Percentiles rank a stretch among this genome's conserved stretches.
Conservation (phyloP, 2,113 vertebrate species). For the Macaca nemestrina region DNA sequence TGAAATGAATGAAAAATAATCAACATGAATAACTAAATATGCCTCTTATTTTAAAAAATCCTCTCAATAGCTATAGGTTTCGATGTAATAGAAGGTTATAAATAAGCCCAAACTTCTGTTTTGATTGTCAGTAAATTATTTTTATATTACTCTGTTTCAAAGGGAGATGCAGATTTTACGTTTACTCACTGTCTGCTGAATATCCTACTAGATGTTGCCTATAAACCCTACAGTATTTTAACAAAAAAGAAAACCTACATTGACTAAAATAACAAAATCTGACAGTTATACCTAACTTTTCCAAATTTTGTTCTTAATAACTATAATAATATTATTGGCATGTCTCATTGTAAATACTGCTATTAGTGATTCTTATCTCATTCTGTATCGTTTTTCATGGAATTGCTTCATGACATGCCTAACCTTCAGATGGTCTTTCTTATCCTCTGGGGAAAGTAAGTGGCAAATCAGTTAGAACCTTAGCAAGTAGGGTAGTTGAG, state of each 20-base stretch:
- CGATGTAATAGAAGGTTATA: neutral
- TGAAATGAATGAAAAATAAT: neutral
- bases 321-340: neutral
- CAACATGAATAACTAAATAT: neutral
- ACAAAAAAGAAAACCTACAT: neutral
- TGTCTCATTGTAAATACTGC: neutral
- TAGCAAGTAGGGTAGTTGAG: neutral
- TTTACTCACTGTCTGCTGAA: neutral
- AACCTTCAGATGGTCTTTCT: neutral
- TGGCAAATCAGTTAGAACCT: neutral
- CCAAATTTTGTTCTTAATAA: neutral
- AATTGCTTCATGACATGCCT: neutral
- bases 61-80: neutral
- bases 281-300: neutral
- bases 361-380: neutral
- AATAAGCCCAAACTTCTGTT: neutral
- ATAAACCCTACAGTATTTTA: neutral
- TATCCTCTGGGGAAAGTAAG: neutral
- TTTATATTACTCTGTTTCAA: neutral
- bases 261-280: neutral
- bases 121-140: neutral
- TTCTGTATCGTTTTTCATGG: neutral
- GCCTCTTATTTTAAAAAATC: neutral
- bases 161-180: neutral
- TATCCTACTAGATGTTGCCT: neutral